phyloP scores from a whole-genome alignment of 2,888 invertebrate genomes.

The Mythimna albipuncta region DNA sequence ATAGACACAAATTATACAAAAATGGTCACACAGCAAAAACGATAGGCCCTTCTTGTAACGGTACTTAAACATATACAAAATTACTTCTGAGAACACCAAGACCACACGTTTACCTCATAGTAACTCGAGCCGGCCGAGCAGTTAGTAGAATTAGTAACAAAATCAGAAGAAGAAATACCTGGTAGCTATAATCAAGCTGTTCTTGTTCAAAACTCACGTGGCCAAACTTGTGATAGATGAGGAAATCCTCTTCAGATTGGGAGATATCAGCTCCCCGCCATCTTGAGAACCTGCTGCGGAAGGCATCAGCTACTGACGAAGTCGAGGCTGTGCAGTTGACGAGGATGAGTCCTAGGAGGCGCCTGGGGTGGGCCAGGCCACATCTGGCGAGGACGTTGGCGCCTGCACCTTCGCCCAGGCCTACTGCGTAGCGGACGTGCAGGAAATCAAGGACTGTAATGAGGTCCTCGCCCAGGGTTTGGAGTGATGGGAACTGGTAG shows the following conservation, averaged over 20 bases:
- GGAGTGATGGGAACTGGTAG: conserved; percentile 95
- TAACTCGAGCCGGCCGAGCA: conserved; percentile 40
- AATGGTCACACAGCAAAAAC: background rate
- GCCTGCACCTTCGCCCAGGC: conserved; percentile 96
- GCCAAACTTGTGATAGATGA: conserved; percentile 97
- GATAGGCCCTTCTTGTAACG: too few species aligned
- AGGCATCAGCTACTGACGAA: conserved; percentile 96
- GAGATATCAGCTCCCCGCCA: conserved; percentile 96
- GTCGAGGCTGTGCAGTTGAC: conserved; percentile 97
- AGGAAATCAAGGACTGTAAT: conserved; percentile 95
- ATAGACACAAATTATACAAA: background rate
- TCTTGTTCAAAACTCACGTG: conserved; percentile 93
- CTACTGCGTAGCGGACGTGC: conserved; percentile 95
- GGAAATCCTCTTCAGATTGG: conserved; percentile 96
- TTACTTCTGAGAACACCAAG: conserved; percentile 32
- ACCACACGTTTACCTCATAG: conserved; percentile 49
- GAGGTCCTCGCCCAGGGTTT: conserved; percentile 95
- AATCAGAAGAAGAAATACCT: conserved; percentile 80
- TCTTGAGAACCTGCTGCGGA: conserved; percentile 96
- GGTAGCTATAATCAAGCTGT: conserved; percentile 78
- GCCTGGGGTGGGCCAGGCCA: conserved; percentile 94
- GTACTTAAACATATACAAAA: background rate
- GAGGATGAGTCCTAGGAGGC: conserved; percentile 95
- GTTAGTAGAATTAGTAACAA: conserved; percentile 76
- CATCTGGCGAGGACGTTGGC: conserved; percentile 96